Conservation (phyloP, 2,797 vertebrate species). For the Lacerta agilis region DNA sequence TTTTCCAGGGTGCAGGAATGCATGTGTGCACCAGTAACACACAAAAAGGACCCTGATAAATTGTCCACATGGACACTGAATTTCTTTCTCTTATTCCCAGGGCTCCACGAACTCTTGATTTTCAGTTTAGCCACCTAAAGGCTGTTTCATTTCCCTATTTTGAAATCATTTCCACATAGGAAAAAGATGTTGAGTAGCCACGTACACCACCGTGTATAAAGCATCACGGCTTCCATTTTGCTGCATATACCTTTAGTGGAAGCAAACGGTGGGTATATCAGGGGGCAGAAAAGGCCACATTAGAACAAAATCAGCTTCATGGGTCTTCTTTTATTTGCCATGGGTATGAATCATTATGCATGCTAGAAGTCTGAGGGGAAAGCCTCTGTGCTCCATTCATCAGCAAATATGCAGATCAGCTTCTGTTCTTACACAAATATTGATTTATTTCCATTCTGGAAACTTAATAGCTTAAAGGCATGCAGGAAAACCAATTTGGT, state of each 20-base stretch:
- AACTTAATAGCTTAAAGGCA: slow-evolving; percentile 56
- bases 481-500: slow-evolving; percentile 56
- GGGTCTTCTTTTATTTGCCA: neutral
- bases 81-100: fast-evolving
- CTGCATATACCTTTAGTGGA: neutral
- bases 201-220: neutral
- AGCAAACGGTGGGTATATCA: neutral
- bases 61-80: neutral
- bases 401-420: slow-evolving; percentile 65
- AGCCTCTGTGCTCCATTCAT: slow-evolving; percentile 40
- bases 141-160: neutral
- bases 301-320: neutral
- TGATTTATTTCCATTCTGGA: slow-evolving; percentile 62
- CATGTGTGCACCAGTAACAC: neutral
- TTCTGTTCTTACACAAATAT: slow-evolving; percentile 42
- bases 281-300: neutral
- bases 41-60: neutral
- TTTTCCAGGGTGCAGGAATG: neutral
- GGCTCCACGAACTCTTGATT: slow-evolving; percentile 2
- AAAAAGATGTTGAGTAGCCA: neutral
- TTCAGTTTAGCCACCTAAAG: slow-evolving; percentile 8
- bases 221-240: neutral
- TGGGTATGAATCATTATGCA: slow-evolving; percentile 28
- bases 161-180: neutral
- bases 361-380: neutral